Conservation (phyloP, 2,113 vertebrate species). For the Alaudala cheleensis region DNA sequence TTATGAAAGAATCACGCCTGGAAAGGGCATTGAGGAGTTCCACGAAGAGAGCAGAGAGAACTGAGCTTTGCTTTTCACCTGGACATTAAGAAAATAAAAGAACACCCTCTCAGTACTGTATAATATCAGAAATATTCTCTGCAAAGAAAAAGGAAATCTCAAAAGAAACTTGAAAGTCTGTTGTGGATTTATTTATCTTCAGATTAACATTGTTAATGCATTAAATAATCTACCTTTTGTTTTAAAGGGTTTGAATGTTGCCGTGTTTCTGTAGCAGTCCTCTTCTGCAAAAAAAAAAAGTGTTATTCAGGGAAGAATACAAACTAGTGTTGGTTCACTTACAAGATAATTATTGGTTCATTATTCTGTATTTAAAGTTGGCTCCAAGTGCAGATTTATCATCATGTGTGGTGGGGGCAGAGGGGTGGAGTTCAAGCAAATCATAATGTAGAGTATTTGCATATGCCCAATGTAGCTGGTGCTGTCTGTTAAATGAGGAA, state of each 20-base stretch:
- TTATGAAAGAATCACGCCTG: constrained; percentile 61
- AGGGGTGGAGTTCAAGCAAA: background rate
- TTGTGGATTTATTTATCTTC: constrained; percentile 84
- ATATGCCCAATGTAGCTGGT: background rate
- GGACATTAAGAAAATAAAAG: constrained; percentile 72
- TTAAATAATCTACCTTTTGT: constrained; percentile 82
- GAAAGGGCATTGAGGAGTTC: constrained; percentile 54
- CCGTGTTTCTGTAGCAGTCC: constrained; percentile 71
- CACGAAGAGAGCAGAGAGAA: constrained; percentile 66
- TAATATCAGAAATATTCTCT: constrained; percentile 75
- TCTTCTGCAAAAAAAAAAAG: constrained; percentile 5
- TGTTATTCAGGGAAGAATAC: constrained; percentile 52
- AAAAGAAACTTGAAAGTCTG: constrained; percentile 77
- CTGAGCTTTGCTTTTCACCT: constrained; percentile 65
- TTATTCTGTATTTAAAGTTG: constrained; percentile 50
- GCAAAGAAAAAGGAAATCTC: constrained; percentile 73
- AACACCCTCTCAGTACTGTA: constrained; percentile 75
- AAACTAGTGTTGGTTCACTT: constrained; percentile 19
- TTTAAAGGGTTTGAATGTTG: constrained; percentile 75
- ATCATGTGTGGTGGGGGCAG: background rate
- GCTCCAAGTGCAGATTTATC: constrained; percentile 27
- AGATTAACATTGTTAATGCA: constrained; percentile 77
- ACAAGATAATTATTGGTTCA: constrained; percentile 9
- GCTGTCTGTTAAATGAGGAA: background rate
- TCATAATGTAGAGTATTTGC: background rate